Evolutionary conservation across 2,113 vertebrate species (phyloP).

Genomic region (Mungos mungo): DNA sequence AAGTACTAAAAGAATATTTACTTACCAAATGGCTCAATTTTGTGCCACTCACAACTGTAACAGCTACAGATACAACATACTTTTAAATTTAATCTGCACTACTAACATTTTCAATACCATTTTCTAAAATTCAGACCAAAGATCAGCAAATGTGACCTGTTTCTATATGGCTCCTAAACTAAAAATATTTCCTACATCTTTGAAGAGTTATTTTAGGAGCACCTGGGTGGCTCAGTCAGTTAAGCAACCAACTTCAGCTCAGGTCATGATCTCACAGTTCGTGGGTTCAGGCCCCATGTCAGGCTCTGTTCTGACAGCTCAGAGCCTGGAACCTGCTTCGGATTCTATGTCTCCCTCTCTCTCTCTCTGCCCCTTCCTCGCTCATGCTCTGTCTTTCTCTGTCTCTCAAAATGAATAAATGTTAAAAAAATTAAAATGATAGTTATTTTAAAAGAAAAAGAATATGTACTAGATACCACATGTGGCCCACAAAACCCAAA

Average conservation of each 20-base stretch:
- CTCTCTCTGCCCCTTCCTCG: too few relatives aligned
- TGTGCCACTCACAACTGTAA: background rate
- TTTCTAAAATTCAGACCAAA: constrained; percentile 37
- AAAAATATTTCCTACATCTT: background rate
- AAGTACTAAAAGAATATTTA: background rate
- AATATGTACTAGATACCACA: constrained; percentile 7
- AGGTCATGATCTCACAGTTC: too few relatives aligned
- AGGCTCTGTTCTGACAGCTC: too few relatives aligned
- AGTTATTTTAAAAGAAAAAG: background rate
- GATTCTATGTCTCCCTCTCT: too few relatives aligned
- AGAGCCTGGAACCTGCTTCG: too few relatives aligned
- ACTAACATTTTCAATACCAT: background rate
- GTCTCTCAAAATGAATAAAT: too few relatives aligned
- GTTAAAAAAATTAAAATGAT: too few relatives aligned
- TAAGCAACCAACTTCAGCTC: too few relatives aligned
- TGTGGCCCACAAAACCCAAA: constrained; percentile 18
- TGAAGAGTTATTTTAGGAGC: background rate
- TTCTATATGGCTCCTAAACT: background rate
- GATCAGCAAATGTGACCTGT: background rate
- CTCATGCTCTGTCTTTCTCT: too few relatives aligned
- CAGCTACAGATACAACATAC: background rate
- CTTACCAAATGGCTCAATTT: background rate
- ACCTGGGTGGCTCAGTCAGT: too few relatives aligned
- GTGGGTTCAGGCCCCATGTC: too few relatives aligned
- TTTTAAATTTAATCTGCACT: background rate